Evolutionary conservation across 2,113 vertebrate species (phyloP).

Genomic region (Phodopus roborovskii): DNA sequence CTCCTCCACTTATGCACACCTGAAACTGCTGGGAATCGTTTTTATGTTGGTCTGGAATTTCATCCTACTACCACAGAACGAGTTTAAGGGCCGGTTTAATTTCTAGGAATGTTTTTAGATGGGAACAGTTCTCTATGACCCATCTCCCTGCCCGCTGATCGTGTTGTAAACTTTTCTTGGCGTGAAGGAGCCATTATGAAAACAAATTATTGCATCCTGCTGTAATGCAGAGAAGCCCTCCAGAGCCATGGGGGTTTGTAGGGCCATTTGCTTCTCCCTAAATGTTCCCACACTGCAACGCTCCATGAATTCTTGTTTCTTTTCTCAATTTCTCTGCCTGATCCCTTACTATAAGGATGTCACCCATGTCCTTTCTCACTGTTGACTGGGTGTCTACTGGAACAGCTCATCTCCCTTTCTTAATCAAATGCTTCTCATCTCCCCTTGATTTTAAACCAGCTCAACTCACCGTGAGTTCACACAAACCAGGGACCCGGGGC

Average conservation of each 20-base stretch:
- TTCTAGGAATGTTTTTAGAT: neutral
- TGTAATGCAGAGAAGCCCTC: neutral
- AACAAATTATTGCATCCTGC: neutral
- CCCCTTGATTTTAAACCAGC: neutral
- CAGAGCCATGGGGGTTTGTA: neutral
- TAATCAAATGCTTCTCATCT: conserved; percentile 29
- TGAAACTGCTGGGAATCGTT: neutral
- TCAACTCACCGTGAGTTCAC: neutral
- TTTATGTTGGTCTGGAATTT: neutral
- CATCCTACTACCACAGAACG: neutral
- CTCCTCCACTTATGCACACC: neutral
- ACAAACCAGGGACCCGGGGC: neutral
- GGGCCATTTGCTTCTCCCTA: neutral
- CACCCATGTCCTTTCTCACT: neutral
- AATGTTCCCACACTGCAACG: neutral
- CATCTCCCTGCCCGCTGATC: neutral
- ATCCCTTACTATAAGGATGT: neutral
- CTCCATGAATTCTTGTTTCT: neutral
- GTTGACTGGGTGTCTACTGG: neutral
- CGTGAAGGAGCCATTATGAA: neutral
- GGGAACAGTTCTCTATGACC: neutral
- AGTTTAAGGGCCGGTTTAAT: conserved; percentile 17
- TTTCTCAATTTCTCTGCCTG: conserved; percentile 1
- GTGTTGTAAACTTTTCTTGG: neutral
- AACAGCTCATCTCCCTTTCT: neutral